These are phyloP conservation scores for Dione vanillae DNA, from an alignment of 2,888 invertebrate genomes.

Conservation along the genomic window DNA sequence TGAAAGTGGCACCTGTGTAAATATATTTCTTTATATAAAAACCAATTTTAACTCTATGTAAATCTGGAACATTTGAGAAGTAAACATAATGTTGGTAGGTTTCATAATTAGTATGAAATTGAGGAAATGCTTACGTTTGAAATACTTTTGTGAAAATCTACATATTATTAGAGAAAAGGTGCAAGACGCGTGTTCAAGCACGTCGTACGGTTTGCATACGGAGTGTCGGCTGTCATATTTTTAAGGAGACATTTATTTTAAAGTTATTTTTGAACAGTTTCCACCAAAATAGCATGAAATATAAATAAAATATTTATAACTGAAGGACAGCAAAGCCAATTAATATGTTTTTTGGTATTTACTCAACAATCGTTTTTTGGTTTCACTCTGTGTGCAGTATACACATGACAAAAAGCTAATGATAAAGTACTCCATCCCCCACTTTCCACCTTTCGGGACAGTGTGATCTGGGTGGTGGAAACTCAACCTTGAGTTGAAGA, in stretches of 20 bases:
- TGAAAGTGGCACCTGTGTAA: slow-evolving; percentile 56
- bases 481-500: no score
- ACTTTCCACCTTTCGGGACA: no score
- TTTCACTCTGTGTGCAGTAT: no score
- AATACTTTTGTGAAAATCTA: neutral
- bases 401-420: no score
- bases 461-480: no score
- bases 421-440: no score
- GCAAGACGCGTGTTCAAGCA: neutral
- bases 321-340: no score
- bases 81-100: neutral
- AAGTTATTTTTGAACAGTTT: neutral
- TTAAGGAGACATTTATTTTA: neutral
- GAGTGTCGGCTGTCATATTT: neutral
- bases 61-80: no score
- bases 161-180: neutral
- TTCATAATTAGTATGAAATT: neutral
- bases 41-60: no score
- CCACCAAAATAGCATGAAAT: neutral
- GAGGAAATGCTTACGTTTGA: neutral
- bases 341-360: no score
- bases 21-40: neutral
- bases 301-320: no score
- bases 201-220: neutral
- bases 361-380: no score